Evolutionary conservation across 2,797 vertebrate genomes (phyloP).

Genomic region (Aulostomus chinensis): DNA sequence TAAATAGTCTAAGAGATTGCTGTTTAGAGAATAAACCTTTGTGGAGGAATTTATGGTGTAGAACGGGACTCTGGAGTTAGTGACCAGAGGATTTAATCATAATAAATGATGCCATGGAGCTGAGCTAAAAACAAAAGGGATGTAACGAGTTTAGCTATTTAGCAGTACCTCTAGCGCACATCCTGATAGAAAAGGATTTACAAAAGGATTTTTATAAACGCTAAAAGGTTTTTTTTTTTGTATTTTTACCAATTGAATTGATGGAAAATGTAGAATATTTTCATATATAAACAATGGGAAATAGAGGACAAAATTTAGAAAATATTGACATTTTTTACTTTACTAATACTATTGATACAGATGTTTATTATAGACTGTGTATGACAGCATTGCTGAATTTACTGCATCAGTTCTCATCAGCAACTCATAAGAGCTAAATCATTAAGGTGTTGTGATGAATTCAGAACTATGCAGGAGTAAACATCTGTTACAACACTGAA

Average conservation of each 20-base stretch:
- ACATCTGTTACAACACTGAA: slow-evolving; percentile 37
- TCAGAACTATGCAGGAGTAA: slow-evolving; percentile 25
- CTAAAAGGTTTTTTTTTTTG: too few species aligned
- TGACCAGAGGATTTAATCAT: slow-evolving; percentile 32
- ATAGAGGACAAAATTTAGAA: too few species aligned
- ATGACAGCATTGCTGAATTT: too few species aligned
- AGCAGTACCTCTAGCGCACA: too few species aligned
- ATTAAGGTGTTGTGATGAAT: slow-evolving; percentile 24
- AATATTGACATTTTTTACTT: too few species aligned
- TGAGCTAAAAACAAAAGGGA: slow-evolving; percentile 4
- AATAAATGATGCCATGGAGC: slow-evolving; percentile 32
- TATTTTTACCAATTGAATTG: too few species aligned
- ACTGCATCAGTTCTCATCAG: slow-evolving; percentile 9
- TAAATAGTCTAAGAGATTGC: slow-evolving; percentile 26
- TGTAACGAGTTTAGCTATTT: slow-evolving; percentile 1
- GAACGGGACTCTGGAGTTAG: slow-evolving; percentile 26
- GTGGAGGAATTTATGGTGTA: slow-evolving; percentile 23
- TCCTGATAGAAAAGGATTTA: too few species aligned
- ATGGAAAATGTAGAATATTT: background rate
- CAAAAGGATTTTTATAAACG: too few species aligned
- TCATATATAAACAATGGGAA: background rate
- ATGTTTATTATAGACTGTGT: background rate
- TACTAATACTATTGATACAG: background rate
- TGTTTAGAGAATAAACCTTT: slow-evolving; percentile 29
- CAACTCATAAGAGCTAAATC: slow-evolving; percentile 14